Conservation (phyloP, 2,113 vertebrate species). For the Vireo altiloquus region DNA sequence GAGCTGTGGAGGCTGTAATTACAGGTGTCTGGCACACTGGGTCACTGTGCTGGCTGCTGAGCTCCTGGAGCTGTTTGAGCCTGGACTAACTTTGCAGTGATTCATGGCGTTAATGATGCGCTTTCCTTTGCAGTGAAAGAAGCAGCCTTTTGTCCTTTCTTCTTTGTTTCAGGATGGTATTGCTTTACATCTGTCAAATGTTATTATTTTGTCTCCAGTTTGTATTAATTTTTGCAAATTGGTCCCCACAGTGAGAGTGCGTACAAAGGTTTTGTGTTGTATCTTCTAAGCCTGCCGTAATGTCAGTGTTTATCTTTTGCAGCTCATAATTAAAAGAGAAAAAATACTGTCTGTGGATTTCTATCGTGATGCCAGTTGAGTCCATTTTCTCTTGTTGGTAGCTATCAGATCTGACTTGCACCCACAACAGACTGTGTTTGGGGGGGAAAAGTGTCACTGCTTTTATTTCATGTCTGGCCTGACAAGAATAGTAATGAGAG, state of each 20-base stretch:
- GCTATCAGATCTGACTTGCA: conserved; percentile 21
- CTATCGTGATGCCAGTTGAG: neutral
- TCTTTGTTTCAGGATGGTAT: neutral
- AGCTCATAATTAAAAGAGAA: conserved; percentile 53
- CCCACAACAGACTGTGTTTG: neutral
- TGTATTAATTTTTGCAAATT: conserved; percentile 34
- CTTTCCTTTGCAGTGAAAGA: neutral
- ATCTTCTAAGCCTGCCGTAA: conserved; percentile 37
- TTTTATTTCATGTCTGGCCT: conserved; percentile 25
- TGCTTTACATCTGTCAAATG: neutral
- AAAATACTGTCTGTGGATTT: conserved; percentile 16
- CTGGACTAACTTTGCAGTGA: neutral
- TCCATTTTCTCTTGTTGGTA: neutral
- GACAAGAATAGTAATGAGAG: conserved; percentile 18
- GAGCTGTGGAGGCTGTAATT: neutral
- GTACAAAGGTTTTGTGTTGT: neutral
- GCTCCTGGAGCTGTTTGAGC: neutral
- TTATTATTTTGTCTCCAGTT: conserved; percentile 7
- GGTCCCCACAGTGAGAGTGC: neutral
- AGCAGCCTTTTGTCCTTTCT: neutral
- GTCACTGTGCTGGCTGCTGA: neutral
- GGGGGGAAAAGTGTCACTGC: neutral
- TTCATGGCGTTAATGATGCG: neutral
- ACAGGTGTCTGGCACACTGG: neutral
- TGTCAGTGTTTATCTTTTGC: conserved; percentile 35